Conservation (phyloP, 2,113 vertebrate genomes). For the Petromus typicus region DNA sequence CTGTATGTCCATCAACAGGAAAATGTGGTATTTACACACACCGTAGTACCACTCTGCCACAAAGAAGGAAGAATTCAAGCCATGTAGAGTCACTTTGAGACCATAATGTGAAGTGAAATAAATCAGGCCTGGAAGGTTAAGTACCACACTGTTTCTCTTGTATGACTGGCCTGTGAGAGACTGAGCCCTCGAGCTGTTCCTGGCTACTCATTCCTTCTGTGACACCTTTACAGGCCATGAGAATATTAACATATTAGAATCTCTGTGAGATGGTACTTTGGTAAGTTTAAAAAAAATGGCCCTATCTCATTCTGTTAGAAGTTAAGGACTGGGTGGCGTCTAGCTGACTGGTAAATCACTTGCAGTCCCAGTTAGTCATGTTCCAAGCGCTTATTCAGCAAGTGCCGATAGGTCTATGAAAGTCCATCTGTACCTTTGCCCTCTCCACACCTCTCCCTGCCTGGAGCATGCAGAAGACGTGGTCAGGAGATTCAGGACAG, state of each 20-base stretch:
- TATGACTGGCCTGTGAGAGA: not conserved
- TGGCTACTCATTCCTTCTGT: not conserved
- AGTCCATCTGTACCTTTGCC: not conserved
- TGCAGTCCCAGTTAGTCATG: accelerated
- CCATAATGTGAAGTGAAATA: not conserved
- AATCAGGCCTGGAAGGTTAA: not conserved
- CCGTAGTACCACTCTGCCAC: not conserved
- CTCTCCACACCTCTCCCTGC: not conserved
- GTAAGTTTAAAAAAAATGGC: not conserved
- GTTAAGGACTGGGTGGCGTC: not conserved
- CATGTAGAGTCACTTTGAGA: not conserved
- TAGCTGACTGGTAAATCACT: not conserved
- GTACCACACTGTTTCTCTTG: not conserved
- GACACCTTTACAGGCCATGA: not conserved
- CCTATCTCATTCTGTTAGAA: not conserved
- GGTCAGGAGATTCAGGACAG: not conserved
- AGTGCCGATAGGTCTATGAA: accelerated
- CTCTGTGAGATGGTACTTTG: not conserved
- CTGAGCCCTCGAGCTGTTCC: not conserved
- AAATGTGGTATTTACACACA: not conserved
- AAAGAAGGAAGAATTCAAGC: not conserved
- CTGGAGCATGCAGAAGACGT: not conserved
- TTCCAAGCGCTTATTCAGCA: not conserved
- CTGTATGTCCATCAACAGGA: not conserved
- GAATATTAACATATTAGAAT: not conserved